These are phyloP conservation scores for Tipula lateralis DNA, from an alignment of 2,888 invertebrate genomes.

Conservation along the genomic window DNA sequence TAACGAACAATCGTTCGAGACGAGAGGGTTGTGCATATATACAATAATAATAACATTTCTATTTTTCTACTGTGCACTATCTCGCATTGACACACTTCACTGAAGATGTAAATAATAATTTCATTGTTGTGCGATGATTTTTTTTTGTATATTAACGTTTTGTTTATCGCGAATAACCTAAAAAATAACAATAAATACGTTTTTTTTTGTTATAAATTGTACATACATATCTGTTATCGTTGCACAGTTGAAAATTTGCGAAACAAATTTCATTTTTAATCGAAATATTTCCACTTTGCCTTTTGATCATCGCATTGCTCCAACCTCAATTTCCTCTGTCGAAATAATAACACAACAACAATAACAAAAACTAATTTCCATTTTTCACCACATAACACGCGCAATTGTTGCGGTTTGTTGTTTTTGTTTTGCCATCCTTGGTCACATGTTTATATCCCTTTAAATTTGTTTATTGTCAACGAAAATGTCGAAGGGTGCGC, in stretches of 20 bases:
- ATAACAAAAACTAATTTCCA: neutral
- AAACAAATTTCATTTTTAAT: neutral
- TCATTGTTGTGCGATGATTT: conserved; percentile 1
- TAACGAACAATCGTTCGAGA: neutral
- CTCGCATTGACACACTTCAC: conserved; percentile 26
- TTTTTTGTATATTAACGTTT: neutral
- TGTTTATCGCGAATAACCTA: conserved; percentile 26
- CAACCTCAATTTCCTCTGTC: neutral
- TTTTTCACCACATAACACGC: neutral
- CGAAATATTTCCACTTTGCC: conserved; percentile 24
- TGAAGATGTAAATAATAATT: conserved; percentile 25
- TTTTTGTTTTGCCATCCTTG: neutral
- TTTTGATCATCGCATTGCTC: neutral
- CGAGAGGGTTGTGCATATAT: neutral
- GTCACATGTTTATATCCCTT: conserved; percentile 27
- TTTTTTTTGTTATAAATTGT: neutral
- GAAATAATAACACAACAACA: neutral
- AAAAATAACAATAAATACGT: conserved; percentile 25
- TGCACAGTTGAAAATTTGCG: neutral
- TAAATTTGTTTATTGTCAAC: neutral
- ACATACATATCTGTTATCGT: neutral
- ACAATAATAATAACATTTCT: neutral
- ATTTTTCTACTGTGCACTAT: neutral
- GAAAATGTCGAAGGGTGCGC: conserved; percentile 3
- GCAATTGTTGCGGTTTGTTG: neutral